Evolutionary conservation across 2,888 invertebrate genomes (phyloP).

Genomic region (Masnerella sp.): DNA sequence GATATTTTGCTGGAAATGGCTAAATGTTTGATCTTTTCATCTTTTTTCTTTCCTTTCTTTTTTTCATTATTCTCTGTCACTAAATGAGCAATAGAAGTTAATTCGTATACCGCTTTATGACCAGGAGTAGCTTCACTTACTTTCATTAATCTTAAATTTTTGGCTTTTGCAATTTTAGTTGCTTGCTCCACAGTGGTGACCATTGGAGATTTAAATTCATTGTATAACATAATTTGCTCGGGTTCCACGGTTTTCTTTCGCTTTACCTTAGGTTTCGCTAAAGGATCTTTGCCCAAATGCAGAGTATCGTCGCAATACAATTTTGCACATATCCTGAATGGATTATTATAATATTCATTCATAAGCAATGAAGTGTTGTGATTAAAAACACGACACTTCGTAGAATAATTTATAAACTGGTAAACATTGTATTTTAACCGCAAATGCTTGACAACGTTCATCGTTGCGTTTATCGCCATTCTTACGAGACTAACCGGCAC

Average conservation of each 20-base stretch:
- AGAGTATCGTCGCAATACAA: constrained; percentile 7
- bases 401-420: too few relatives aligned
- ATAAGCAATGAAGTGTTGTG: too few relatives aligned
- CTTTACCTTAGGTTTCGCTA: background rate
- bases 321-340: constrained; percentile 20
- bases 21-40: constrained; percentile 67
- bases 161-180: constrained; percentile 82
- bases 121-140: constrained; percentile 84
- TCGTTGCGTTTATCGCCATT: too few relatives aligned
- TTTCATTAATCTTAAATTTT: constrained; percentile 85
- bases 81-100: constrained; percentile 80
- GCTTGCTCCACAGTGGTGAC: constrained; percentile 83
- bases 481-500: too few relatives aligned
- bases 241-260: constrained; percentile 40
- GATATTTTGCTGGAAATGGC: constrained; percentile 68
- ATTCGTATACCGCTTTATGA: constrained; percentile 84
- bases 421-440: too few relatives aligned
- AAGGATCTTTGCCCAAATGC: constrained; percentile 10
- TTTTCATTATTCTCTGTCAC: too few relatives aligned
- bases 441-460: too few relatives aligned
- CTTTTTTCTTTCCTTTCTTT: constrained; percentile 68
- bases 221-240: constrained; percentile 18
- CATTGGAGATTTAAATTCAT: constrained; percentile 3
- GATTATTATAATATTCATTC: background rate
- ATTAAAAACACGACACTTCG: too few relatives aligned